These are phyloP conservation scores for Anas bahamensis DNA, from an alignment of 2,797 vertebrate genomes.

Conservation along the genomic window DNA sequence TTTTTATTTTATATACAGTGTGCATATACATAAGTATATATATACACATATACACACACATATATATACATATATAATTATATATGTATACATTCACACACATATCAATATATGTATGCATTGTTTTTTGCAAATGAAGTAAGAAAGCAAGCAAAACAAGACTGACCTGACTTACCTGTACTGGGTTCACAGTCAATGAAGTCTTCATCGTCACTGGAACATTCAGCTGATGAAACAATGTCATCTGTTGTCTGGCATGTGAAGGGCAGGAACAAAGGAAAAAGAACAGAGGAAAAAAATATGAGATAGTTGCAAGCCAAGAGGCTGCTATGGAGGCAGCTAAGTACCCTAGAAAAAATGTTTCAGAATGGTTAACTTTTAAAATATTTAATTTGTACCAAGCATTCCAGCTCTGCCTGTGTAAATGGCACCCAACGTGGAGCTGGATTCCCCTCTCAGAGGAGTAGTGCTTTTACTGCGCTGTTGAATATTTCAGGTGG, in stretches of 20 bases:
- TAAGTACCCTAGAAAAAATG: not conserved
- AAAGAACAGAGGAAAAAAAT: not conserved
- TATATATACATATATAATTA: slow-evolving; percentile 71
- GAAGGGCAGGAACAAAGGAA: slow-evolving; percentile 10
- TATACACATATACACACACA: slow-evolving; percentile 73
- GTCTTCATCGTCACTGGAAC: slow-evolving; percentile 99
- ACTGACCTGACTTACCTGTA: slow-evolving; percentile 99
- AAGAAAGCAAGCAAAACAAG: slow-evolving; percentile 87
- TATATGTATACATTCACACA: slow-evolving; percentile 76
- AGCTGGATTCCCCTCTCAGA: not conserved
- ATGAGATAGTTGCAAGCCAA: not conserved
- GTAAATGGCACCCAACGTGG: not conserved
- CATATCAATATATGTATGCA: slow-evolving; percentile 77
- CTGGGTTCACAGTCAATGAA: slow-evolving; percentile 97
- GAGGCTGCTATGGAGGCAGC: not conserved
- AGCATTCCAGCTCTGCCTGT: not conserved
- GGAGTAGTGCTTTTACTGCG: not conserved
- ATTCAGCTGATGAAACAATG: slow-evolving; percentile 97
- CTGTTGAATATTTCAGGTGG: not conserved
- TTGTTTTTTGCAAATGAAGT: slow-evolving; percentile 87
- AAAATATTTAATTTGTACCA: not conserved
- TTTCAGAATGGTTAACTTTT: not conserved
- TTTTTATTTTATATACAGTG: slow-evolving; percentile 71
- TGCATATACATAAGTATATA: slow-evolving; percentile 72
- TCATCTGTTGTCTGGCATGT: slow-evolving; percentile 91